Conservation (phyloP, 92 coral and sea anemone genomes). For the Parazoanthus darwini region DNA sequence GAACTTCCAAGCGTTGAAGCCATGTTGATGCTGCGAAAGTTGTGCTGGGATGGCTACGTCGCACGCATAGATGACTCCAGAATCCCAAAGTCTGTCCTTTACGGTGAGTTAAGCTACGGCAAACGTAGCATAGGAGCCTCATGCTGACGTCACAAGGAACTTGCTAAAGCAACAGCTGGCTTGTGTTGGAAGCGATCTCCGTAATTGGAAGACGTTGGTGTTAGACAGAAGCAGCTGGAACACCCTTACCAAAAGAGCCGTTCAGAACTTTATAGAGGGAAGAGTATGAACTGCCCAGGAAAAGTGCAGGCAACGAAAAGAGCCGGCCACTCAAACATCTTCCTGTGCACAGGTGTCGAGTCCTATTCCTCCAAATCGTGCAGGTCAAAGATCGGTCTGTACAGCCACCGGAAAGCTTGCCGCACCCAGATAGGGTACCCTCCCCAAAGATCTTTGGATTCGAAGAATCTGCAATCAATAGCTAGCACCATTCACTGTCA, state of each 20-base stretch:
- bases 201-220: slow-evolving; percentile 6
- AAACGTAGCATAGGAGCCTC: background rate
- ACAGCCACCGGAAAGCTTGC: background rate
- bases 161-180: slow-evolving; percentile 8
- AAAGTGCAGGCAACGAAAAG: too few relatives aligned
- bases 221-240: slow-evolving; percentile 25
- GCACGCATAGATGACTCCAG: slow-evolving; percentile 27
- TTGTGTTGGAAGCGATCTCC: background rate
- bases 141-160: too few relatives aligned
- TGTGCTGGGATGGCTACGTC: slow-evolving; percentile 47
- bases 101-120: background rate
- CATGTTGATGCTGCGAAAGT: slow-evolving; percentile 28
- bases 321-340: background rate
- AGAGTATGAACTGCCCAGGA: slow-evolving; percentile 19
- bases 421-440: slow-evolving; percentile 5
- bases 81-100: slow-evolving; percentile 45
- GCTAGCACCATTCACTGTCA: too few relatives aligned
- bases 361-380: slow-evolving; percentile 7
- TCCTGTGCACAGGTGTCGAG: background rate
- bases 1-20: slow-evolving; percentile 23
- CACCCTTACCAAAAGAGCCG: slow-evolving; percentile 2
- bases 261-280: slow-evolving; percentile 17
- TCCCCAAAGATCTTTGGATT: slow-evolving; percentile 28
- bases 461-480: slow-evolving; percentile 36
- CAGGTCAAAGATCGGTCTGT: slow-evolving; percentile 11